Evolutionary conservation across 2,113 vertebrate genomes (phyloP).

Genomic region (Oncorhynchus nerka): DNA sequence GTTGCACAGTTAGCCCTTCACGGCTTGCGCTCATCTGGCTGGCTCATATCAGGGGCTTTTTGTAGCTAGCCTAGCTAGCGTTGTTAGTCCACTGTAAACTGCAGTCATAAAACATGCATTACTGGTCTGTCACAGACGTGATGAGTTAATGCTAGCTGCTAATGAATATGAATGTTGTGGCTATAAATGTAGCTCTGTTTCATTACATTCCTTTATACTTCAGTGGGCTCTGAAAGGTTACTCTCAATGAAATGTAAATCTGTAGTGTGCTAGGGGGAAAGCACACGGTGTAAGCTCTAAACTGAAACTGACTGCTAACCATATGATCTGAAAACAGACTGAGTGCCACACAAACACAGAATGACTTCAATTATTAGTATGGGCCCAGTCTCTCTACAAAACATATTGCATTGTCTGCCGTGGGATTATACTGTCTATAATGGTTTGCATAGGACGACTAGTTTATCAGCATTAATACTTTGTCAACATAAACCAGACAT

Average conservation of each 20-base stretch:
- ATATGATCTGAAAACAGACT: constrained; percentile 23
- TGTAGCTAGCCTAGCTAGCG: constrained; percentile 7
- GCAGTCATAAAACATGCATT: constrained; percentile 48
- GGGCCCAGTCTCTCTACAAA: too few species aligned
- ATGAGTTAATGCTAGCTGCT: constrained; percentile 69
- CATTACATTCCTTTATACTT: constrained; percentile 80
- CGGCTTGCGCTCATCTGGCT: constrained; percentile 15
- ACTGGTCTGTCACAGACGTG: constrained; percentile 51
- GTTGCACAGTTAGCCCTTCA: constrained; percentile 32
- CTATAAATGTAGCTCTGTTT: constrained; percentile 63
- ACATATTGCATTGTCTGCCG: too few species aligned
- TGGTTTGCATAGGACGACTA: not conserved
- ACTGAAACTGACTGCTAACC: constrained; percentile 45
- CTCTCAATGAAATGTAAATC: constrained; percentile 80
- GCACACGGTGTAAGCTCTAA: constrained; percentile 27
- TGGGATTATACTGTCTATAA: not conserved
- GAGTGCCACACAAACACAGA: not conserved
- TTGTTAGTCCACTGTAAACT: constrained; percentile 46
- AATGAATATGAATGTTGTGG: constrained; percentile 81
- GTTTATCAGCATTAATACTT: not conserved
- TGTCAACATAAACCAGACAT: not conserved
- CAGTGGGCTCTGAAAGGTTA: constrained; percentile 73
- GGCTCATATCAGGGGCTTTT: constrained; percentile 41
- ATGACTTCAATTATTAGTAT: too few species aligned
- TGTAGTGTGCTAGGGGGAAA: constrained; percentile 66